Conservation (phyloP, 2,797 vertebrate genomes). For the Masticophis lateralis region DNA sequence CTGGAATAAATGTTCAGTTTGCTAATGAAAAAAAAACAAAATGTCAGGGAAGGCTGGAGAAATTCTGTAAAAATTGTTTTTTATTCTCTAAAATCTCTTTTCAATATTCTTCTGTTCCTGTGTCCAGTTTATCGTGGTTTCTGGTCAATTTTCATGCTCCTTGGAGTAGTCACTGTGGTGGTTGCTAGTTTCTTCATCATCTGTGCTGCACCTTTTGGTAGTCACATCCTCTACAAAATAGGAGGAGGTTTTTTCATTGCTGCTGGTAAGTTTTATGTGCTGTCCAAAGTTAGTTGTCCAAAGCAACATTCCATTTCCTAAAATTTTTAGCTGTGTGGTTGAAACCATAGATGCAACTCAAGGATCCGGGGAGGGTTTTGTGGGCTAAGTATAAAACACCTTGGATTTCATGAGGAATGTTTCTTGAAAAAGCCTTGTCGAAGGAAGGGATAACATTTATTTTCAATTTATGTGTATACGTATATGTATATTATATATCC, state of each 20-base stretch:
- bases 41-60: background rate
- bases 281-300: background rate
- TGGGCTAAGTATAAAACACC: background rate
- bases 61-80: background rate
- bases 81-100: conserved; percentile 31
- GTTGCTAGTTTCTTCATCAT: conserved; percentile 89
- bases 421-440: background rate
- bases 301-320: background rate
- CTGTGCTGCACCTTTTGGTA: conserved; percentile 92
- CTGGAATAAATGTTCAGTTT: conserved; percentile 1
- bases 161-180: conserved; percentile 82
- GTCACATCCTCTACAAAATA: conserved; percentile 86
- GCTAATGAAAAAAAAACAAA: conserved; percentile 30
- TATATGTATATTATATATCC: background rate
- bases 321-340: background rate
- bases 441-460: background rate
- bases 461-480: background rate
- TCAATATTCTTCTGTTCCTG: conserved; percentile 19
- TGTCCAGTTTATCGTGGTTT: conserved; percentile 92
- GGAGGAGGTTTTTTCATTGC: conserved; percentile 87
- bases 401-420: background rate
- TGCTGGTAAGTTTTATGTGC: conserved; percentile 76
- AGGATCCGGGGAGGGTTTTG: background rate
- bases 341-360: background rate
- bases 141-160: conserved; percentile 92